Evolutionary conservation across 2,888 invertebrate genomes (phyloP).

Genomic region (Drosophila acutilabella): DNA sequence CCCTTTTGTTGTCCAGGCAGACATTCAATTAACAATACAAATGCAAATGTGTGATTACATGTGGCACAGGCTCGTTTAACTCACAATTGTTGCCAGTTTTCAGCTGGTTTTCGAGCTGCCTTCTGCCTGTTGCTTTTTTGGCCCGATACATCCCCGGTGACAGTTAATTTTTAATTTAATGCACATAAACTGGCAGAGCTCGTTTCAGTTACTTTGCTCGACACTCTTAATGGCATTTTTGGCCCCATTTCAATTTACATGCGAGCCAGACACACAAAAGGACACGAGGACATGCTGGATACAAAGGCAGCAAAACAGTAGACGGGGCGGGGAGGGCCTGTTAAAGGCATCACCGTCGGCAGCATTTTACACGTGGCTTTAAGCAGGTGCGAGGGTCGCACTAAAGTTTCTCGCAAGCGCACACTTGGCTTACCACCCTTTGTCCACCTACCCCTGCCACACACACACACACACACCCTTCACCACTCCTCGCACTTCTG

Average conservation of each 20-base stretch:
- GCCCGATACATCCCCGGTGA: constrained; percentile 61
- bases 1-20: not conserved
- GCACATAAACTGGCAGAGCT: constrained; percentile 57
- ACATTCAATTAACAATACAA: constrained; percentile 20
- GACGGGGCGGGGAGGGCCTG: not conserved
- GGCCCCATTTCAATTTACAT: constrained; percentile 78
- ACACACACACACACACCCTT: too few relatives aligned
- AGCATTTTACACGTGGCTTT: constrained; percentile 65
- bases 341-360: constrained; percentile 50
- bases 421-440: constrained; percentile 12
- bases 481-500: constrained; percentile 7
- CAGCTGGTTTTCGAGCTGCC: constrained; percentile 8
- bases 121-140: constrained; percentile 22
- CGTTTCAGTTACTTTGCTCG: constrained; percentile 55
- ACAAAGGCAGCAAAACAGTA: constrained; percentile 19
- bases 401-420: constrained; percentile 42
- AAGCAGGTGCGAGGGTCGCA: constrained; percentile 57
- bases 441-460: constrained; percentile 1
- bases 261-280: constrained; percentile 28
- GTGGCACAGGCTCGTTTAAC: constrained; percentile 20
- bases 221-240: constrained; percentile 71
- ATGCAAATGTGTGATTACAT: constrained; percentile 1
- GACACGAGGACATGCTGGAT: not conserved
- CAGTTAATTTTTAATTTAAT: constrained; percentile 79
- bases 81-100: constrained; percentile 24